Base-by-base conservation (phyloP, 2,888 invertebrate species). In the Eupsilia transversa region DNA sequence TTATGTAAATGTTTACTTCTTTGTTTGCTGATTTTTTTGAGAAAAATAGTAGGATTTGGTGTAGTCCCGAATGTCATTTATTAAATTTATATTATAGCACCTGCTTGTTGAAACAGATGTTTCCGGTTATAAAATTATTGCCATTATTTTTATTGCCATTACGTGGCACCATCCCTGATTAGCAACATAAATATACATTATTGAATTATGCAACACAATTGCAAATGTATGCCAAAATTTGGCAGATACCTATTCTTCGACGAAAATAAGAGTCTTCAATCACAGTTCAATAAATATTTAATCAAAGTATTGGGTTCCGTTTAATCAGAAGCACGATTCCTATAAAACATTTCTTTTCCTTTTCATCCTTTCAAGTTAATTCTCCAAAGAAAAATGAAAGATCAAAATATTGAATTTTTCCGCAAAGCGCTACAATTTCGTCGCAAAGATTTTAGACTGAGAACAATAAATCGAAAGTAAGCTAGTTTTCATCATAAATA, bases 291-390 rank as follows among this genome's bases (percentile, higher is more conserved):
- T 57, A 65, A 61, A 54, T 20, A 54, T 66, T 67, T 74, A 3
- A 79, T 72, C 46, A 63, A 67, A 57, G n/a, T 60, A 84, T 67
- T 60, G 60, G 65, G 52, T 49, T 63, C 52, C 35, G 30, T 74
- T 84, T 69, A 80, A 70, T 84, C 52, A 84, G 80, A 33, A 66
- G 12, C 68, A 57, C 57, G 74, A 66, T 66, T 80, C 33, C 46
- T 46, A 46, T 23, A 46, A 46, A 46, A 23, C 9, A 46, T 23
- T 49, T 49, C 46, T 27, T 73, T 63, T 30, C 52, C 52, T 52
- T 41, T 61, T 38, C 52, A 33, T 69, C 52, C 43, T 60, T 57
- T 43, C 33, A 79, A 65, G 80, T 80, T 60, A 67, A 67, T 57
- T 64, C 20, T 52, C 3, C 14, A 10, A 12, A 43, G 56, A 66